Evolutionary conservation across 92 coral and sea anemone genomes (phyloP).

Genomic region (Epizoanthus rinbou): DNA sequence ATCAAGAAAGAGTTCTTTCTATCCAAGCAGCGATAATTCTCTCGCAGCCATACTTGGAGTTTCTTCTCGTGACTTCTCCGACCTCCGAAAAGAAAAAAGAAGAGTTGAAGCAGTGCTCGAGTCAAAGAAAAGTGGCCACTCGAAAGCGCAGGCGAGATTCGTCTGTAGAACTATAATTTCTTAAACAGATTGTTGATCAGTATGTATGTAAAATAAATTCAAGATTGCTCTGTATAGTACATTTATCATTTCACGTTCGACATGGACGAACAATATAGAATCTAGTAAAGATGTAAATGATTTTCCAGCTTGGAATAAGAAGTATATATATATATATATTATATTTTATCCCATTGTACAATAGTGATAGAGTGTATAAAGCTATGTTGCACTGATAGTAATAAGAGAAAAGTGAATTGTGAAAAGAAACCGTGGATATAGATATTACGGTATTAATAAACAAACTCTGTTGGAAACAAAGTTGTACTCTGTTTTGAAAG

Average conservation of each 20-base stretch:
- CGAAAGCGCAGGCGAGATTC: conserved; percentile 87
- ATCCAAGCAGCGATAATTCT: conserved; percentile 99
- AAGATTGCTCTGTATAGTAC: conserved; percentile 76
- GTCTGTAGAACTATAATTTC: conserved; percentile 83
- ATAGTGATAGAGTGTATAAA: conserved; percentile 44
- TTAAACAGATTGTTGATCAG: conserved; percentile 34
- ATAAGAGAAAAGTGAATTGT: conserved; percentile 1
- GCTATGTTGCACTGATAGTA: conserved; percentile 21
- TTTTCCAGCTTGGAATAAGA: conserved; percentile 46
- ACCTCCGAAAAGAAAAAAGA: conserved; percentile 92
- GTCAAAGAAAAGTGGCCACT: conserved; percentile 64
- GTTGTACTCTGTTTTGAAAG: conserved; percentile 2
- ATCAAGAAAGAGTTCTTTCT: conserved; percentile 96
- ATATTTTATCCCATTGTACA: conserved; percentile 35
- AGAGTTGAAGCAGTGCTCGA: conserved; percentile 66
- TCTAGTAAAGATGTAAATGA: conserved; percentile 68
- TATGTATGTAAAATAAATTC: conserved; percentile 56
- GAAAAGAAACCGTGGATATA: neutral
- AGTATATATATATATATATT: conserved; percentile 44
- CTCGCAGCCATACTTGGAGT: conserved; percentile 97
- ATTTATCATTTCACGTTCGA: conserved; percentile 48
- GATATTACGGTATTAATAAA: conserved; percentile 27
- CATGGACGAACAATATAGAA: conserved; percentile 49
- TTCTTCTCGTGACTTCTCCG: conserved; percentile 96
- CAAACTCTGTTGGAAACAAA: conserved; percentile 20